Base-by-base conservation (phyloP, 92 coral and sea anemone species). In the Ricordea florida region DNA sequence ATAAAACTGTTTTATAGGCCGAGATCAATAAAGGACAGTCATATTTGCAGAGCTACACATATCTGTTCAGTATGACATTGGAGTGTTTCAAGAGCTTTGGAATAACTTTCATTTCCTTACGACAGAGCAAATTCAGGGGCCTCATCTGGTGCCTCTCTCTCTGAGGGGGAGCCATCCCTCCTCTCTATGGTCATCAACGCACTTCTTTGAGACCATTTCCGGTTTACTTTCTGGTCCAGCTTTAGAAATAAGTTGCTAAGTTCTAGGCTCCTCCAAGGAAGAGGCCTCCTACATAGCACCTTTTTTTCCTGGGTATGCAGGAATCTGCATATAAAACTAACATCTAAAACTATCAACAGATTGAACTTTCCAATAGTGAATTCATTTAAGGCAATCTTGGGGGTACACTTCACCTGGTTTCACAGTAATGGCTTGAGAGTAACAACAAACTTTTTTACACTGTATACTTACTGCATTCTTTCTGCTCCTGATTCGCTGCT, bases 401-500 rank as follows among this genome's bases (percentile, higher is more conserved):
- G n/a, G n/a, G n/a, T n/a, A n/a, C n/a, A n/a, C n/a, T n/a, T n/a
- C n/a, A n/a, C n/a, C n/a, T n/a, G n/a, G n/a, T n/a, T n/a, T n/a
- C n/a, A n/a, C n/a, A n/a, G n/a, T n/a, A n/a, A n/a, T n/a, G n/a
- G n/a, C n/a, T n/a, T n/a, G n/a, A n/a, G n/a, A 31, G 30, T 58
- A 31, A 18, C 46, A 62, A 63, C 46, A 30, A 25, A 48, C 58
- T n/a, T 63, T 75, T 10, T n/a, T n/a, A n/a, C n/a, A n/a, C n/a
- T n/a, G n/a, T n/a, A n/a, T 47, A 74, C 67, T 63, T 47, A 76
- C 73, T 69, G 69, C 50, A 41, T 76, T 76, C 82, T 76, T 76
- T 48, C 82, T 62, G 73, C 82, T 76, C 57, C 74, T 76, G 34
- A 61, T 76, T 13, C 73, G 74, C 32, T 62, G 82, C 38, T 63